Evolutionary conservation across 2,888 invertebrate genomes (phyloP), one percentile per base, ranked within the genome.

Genomic region (Vandiemenella viatica): DNA sequence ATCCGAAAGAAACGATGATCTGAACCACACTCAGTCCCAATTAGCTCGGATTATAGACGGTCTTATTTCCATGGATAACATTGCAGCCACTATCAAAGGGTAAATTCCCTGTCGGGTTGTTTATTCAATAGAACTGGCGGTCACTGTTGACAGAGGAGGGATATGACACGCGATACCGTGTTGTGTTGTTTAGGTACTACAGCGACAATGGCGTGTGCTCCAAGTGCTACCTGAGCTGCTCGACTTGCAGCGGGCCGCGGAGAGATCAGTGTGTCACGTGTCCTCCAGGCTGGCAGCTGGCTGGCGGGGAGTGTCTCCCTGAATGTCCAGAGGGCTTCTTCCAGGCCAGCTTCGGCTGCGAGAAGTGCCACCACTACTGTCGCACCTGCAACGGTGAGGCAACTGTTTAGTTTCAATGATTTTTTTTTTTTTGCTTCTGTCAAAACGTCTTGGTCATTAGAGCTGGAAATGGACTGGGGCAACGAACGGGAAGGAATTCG

Each of bases 351-450:
- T 56, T 53, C 17, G 54, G 54, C 16, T 65, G 65, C 46, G 54
- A 57, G 16, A 57, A 56, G 10, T 65, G 65, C 53, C 61, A 63
- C 52, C 55, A 58, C 26, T 59, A 60, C 10, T 65, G 65, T 54
- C 53, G 57, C 26, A 59, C 57, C 41, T 65, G 65, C 50, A 61
- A 55, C 41, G 65, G 64, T 54, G 49, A 50, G 48, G 23, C 15
- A 13, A 7, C 23, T 44, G 21, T 17, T 44, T 15, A 26, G 26
- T 43, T 21, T 20, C 16, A 43, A 19, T 19, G 20, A 18, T 8
- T 19, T 18, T 16, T 8, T 13, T 26, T 13, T 13, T 26, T 8
- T 10, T 10, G 8, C 32, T 10, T 13, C 32, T 10, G 8, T 26
- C 8, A 26, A 26, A 10, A 26, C 32, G 8, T 10, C 8, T 8